Percentiles rank a stretch among this genome's conserved stretches.
These are phyloP conservation scores for human (Homo sapiens) DNA, from an alignment of 2,113 vertebrate species.

Conservation along the genomic window DNA sequence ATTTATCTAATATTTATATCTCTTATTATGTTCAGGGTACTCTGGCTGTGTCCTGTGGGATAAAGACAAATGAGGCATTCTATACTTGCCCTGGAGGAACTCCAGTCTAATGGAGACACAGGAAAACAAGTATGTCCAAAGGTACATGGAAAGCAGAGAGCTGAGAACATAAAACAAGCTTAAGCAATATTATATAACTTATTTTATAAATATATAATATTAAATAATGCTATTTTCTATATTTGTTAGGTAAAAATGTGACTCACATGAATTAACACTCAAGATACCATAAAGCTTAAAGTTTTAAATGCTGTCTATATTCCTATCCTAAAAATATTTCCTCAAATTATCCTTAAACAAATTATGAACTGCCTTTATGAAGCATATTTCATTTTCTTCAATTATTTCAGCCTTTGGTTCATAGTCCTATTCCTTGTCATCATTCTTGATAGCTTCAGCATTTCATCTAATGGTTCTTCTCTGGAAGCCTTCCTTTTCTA, in stretches of 20 bases:
- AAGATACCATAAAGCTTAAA: neutral
- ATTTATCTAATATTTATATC: neutral
- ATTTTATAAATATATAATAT: neutral
- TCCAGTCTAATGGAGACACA: neutral
- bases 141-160: neutral
- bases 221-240: neutral
- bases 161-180: neutral
- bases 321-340: neutral
- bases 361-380: neutral
- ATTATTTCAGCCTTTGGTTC: neutral
- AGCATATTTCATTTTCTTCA: neutral
- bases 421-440: neutral
- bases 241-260: neutral
- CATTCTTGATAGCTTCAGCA: neutral
- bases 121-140: neutral
- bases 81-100: neutral
- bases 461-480: neutral
- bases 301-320: neutral
- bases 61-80: neutral
- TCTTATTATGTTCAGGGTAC: neutral
- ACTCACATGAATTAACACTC: neutral
- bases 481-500: neutral
- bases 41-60: neutral
- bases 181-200: neutral
- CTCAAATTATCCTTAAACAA: neutral